These are phyloP conservation scores for Ictalurus punctatus DNA, from an alignment of 2,113 vertebrate genomes.

Conservation along the genomic window DNA sequence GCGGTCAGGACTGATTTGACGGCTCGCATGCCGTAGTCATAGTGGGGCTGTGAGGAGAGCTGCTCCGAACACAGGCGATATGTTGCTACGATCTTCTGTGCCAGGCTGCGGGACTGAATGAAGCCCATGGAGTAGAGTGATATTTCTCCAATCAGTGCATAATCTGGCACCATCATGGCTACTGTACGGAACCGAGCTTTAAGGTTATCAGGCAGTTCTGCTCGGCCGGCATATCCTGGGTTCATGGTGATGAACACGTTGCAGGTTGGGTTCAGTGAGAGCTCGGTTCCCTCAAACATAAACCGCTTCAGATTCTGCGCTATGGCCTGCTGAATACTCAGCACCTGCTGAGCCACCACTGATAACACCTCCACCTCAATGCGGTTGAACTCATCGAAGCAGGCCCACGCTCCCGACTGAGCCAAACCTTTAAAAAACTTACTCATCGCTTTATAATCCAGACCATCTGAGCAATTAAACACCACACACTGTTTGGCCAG, in stretches of 20 bases:
- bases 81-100: slow-evolving; percentile 93
- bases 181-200: slow-evolving; percentile 92
- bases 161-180: slow-evolving; percentile 97
- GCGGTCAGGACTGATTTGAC: slow-evolving; percentile 94
- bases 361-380: slow-evolving; percentile 96
- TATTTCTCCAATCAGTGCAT: slow-evolving; percentile 91
- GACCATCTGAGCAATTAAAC: slow-evolving; percentile 93
- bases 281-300: slow-evolving; percentile 88
- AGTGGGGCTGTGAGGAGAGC: slow-evolving; percentile 91
- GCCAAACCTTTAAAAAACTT: slow-evolving; percentile 96
- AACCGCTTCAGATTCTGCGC: slow-evolving; percentile 80
- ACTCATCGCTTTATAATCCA: slow-evolving; percentile 95
- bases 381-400: slow-evolving; percentile 95
- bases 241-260: slow-evolving; percentile 96
- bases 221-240: slow-evolving; percentile 89
- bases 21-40: slow-evolving; percentile 91
- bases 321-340: slow-evolving; percentile 90
- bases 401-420: slow-evolving; percentile 91
- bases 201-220: slow-evolving; percentile 90
- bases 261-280: slow-evolving; percentile 88
- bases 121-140: slow-evolving; percentile 96
- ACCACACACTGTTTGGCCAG: slow-evolving; percentile 96
- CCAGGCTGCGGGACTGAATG: slow-evolving; percentile 88
- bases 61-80: slow-evolving; percentile 92
- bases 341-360: slow-evolving; percentile 91